These are phyloP conservation scores for Zosterops pallidus DNA, from an alignment of 2,113 vertebrate genomes.

Conservation along the genomic window DNA sequence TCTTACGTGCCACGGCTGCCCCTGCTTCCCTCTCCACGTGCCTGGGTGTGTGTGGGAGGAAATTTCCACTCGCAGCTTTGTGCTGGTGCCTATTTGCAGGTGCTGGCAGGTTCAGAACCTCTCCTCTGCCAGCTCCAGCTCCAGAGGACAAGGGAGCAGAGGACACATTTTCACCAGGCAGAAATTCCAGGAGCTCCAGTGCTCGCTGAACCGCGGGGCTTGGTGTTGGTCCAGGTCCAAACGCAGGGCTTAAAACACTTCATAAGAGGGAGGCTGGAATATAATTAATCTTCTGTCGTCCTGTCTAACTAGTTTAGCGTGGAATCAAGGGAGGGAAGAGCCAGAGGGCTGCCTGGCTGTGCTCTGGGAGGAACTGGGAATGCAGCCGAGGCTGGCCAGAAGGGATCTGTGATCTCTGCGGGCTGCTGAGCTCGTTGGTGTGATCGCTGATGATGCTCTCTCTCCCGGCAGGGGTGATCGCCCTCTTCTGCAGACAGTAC, in stretches of 20 bases:
- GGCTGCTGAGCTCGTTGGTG: neutral
- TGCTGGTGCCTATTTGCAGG: neutral
- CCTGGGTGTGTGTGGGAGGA: neutral
- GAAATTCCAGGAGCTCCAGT: neutral
- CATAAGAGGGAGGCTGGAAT: neutral
- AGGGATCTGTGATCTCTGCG: neutral
- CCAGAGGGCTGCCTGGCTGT: neutral
- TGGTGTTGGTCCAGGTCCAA: neutral
- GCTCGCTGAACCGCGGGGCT: neutral
- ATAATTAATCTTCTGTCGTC: neutral
- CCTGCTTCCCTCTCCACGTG: neutral
- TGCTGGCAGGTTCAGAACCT: neutral
- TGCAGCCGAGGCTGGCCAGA: neutral
- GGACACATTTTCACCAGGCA: neutral
- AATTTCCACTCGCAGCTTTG: conserved; percentile 18
- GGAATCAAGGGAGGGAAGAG: neutral
- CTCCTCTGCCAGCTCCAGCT: neutral
- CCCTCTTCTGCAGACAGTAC: conserved; percentile 95
- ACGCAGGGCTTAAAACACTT: neutral
- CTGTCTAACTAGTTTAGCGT: neutral
- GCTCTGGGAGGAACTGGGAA: neutral
- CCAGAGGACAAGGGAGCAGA: neutral
- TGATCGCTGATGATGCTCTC: neutral
- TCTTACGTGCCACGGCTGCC: neutral
- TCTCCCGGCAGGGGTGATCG: conserved; percentile 86